Base-by-base conservation (phyloP, 2,888 invertebrate genomes). In the Fissipunctia ypsillon region DNA sequence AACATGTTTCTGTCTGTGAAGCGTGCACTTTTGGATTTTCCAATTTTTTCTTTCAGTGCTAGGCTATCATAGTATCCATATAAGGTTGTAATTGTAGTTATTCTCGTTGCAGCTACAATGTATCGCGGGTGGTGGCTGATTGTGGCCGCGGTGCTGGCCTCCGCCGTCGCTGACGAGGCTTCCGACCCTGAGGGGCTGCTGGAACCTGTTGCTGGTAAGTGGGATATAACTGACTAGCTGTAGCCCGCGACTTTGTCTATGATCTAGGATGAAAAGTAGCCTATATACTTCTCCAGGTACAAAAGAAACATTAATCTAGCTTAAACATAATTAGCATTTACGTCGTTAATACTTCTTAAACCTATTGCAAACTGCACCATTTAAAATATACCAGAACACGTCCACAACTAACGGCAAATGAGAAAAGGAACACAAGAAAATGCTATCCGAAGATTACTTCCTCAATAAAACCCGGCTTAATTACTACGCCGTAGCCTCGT, bases 151-250 rank as follows among this genome's bases (percentile, higher is more conserved):
- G 88, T 87, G 71, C 84, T 91, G 71, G 89, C 90, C 48, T 76
- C 83, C 41, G 91, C 87, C 43, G 79, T 89, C 41, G 94, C 94
- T 12, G 93, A 94, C 67, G 95, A 94, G 74, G 91, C 92, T 14
- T 85, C 92, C 25, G 94, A 94, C 70, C 94, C 93, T 69, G 92
- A 93, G 52, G 94, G 93, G 0, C 88, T 94, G 4, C 86, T 92
- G 59, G 93, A 93, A 56, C 84, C 90, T 3, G 88, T 85, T 2
- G 78, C 90, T 80, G 93, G 95, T 95, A 80, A 89, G 92, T 88
- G 10, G 28, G 72, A 35, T 50, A n/a, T 35, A 31, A n/a, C n/a
- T n/a, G n/a, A n/a, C n/a, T n/a, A n/a, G n/a, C n/a, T n/a, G n/a
- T n/a, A n/a, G n/a, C n/a, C n/a, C n/a, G n/a, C n/a, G n/a, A n/a